A percentile compares a stretch with the other conserved stretches of the same genome.
Conservation (phyloP, 2,797 vertebrate species). For the Siniperca undulata region DNA sequence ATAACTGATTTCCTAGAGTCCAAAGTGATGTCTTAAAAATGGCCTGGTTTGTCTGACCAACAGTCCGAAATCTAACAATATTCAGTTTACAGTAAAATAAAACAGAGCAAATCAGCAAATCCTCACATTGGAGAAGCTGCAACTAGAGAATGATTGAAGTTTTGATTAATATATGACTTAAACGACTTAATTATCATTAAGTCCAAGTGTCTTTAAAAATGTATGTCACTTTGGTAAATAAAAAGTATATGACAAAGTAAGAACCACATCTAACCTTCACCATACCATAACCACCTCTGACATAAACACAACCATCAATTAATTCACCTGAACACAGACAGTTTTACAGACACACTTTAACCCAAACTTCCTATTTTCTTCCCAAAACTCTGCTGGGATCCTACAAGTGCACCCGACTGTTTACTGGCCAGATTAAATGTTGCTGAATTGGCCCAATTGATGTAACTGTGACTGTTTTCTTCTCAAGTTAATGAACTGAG, state of each 20-base stretch:
- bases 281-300: background rate
- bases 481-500: background rate
- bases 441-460: background rate
- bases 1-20: too few species aligned
- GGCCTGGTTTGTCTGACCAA: background rate
- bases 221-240: background rate
- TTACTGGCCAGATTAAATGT: background rate
- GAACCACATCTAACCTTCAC: background rate
- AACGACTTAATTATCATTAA: too few species aligned
- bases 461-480: too few species aligned
- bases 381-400: background rate
- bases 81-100: background rate
- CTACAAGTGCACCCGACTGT: too few species aligned
- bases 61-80: too few species aligned
- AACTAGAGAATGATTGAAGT: background rate
- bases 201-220: too few species aligned
- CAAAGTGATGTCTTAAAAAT: background rate
- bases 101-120: background rate
- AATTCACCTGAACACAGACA: background rate
- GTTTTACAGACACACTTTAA: background rate
- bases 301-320: background rate
- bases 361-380: background rate
- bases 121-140: background rate
- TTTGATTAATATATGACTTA: background rate
- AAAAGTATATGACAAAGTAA: background rate